phyloP scores from a whole-genome alignment of 2,888 invertebrate genomes.

The Cryptus viduatorius region DNA sequence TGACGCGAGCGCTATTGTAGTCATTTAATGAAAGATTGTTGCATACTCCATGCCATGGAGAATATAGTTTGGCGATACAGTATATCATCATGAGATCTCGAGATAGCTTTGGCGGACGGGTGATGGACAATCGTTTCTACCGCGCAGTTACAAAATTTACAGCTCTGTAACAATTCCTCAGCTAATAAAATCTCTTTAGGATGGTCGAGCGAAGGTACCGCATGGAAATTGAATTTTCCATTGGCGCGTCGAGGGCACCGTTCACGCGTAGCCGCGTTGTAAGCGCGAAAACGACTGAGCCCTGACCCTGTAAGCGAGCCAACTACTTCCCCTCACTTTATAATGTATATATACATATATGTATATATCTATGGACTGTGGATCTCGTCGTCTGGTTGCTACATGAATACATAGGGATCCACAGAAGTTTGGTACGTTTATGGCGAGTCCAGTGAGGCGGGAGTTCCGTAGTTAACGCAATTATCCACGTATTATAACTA shows the following conservation, averaged over 20 bases:
- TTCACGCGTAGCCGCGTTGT: background rate
- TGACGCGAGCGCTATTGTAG: constrained; percentile 13
- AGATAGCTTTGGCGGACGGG: constrained; percentile 1
- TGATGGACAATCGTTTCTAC: constrained; percentile 12
- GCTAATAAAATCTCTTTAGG: constrained; percentile 20
- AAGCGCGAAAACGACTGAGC: background rate
- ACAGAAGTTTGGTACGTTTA: background rate
- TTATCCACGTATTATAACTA: constrained; percentile 37
- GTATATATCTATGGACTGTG: background rate
- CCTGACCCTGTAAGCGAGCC: constrained; percentile 10
- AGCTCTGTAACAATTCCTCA: background rate
- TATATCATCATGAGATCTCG: background rate
- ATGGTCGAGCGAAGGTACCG: background rate
- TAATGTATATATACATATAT: too few species aligned
- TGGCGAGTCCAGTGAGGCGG: background rate
- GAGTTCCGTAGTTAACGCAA: constrained; percentile 6
- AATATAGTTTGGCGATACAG: background rate
- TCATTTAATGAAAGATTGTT: constrained; percentile 40
- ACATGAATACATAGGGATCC: background rate
- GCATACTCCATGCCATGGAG: background rate
- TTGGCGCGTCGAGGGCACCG: background rate
- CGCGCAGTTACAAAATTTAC: background rate
- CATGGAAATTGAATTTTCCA: constrained; percentile 17
- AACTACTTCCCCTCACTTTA: constrained; percentile 3
- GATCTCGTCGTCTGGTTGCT: background rate